Evolutionary conservation across 2,113 vertebrate species (phyloP).

Genomic region (Apaloderma vittatum): DNA sequence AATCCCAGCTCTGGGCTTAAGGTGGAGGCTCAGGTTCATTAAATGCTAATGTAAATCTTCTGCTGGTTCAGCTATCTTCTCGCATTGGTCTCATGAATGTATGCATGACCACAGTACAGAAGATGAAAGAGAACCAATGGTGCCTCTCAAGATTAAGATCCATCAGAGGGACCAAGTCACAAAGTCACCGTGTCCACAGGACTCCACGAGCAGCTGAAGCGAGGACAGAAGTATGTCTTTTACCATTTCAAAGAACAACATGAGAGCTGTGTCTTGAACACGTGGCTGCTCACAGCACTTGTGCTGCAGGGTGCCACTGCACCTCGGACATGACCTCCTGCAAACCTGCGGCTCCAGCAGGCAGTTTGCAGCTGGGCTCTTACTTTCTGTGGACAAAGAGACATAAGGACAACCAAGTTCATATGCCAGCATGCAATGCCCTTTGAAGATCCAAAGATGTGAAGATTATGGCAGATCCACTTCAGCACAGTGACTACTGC

Average conservation of each 20-base stretch:
- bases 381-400: not conserved
- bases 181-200: not conserved
- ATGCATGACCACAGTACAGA: not conserved
- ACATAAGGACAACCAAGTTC: not conserved
- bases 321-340: not conserved
- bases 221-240: not conserved
- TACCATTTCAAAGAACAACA: not conserved
- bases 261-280: not conserved
- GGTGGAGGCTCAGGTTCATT: not conserved
- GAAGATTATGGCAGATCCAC: not conserved
- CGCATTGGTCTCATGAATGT: not conserved
- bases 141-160: not conserved
- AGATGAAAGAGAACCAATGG: not conserved
- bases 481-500: not conserved
- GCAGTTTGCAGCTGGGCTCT: not conserved
- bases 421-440: not conserved
- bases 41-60: not conserved
- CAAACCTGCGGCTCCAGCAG: not conserved
- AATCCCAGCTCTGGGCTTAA: not conserved
- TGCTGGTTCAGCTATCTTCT: not conserved
- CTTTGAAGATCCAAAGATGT: not conserved
- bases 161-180: not conserved
- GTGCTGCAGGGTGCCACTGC: accelerated
- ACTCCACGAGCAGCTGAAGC: not conserved
- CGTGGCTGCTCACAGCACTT: not conserved